Evolutionary conservation across 2,888 invertebrate genomes (phyloP), one percentile per base, ranked within the genome.

Genomic region (Uloborus plumipes): DNA sequence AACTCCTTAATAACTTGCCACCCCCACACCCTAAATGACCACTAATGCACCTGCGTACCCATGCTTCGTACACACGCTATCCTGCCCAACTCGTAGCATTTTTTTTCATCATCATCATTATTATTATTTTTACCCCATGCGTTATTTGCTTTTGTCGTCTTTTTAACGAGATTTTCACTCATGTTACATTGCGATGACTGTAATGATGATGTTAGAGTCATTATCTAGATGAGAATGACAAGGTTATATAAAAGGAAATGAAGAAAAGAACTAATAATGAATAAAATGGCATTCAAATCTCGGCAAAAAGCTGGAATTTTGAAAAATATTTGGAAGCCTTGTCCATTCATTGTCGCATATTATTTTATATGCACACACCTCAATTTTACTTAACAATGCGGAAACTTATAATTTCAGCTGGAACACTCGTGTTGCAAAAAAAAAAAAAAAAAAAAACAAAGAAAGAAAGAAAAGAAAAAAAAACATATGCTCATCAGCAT

Each of bases 171-270:
- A 67, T 79, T 79, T 72, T 39, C 26, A 61, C 49, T 39, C 65
- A 58, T 71, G 49, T 71, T 78, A 71, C 39, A 11, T 39, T 0
- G 39, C 39, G 39, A 39, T 15, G 53, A 31, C 62, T 65, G 66
- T 79, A 79, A 79, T 79, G 67, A 73, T 61, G 67, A 79, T 71
- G 50, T 71, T 65, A 26, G 59, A 58, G 67, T 79, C 72, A 79
- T 79, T 79, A 79, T 61, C 58, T 51, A 39, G 51, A 78, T 70
- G 67, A 47, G 62, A 77, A 47, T 31, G 50, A 47, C 31, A 53
- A 55, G 39, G 31, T 74, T 65, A 47, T 18, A 49, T 55, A 26
- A 69, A 20, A 51, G 73, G 31, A 22, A 39, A 49, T 13, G 20
- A 49, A 9, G n/a, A n/a, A 65, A 49, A 1, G 50, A 65, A 65